A percentile compares a stretch with the other conserved stretches of the same genome.
Evolutionary conservation across 2,888 invertebrate genomes (phyloP).

Genomic region (Dynastes hyllus): DNA sequence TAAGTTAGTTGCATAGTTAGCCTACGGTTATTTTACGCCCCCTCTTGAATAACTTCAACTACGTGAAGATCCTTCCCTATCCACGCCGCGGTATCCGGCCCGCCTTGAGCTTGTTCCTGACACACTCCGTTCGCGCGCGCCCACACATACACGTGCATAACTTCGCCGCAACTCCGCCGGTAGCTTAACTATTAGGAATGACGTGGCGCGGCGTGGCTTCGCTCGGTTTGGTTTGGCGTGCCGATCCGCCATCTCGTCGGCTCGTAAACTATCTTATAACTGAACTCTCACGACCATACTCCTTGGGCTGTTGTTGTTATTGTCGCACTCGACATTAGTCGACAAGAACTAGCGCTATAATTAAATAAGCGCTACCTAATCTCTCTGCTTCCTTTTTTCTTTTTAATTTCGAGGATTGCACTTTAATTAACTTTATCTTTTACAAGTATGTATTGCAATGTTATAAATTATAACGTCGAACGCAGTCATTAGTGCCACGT

Average conservation of each 20-base stretch:
- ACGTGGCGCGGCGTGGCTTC: neutral
- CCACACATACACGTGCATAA: neutral
- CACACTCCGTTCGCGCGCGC: neutral
- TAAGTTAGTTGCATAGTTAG: slow-evolving; percentile 21
- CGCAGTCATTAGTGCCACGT: too few relatives aligned
- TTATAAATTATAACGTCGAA: too few relatives aligned
- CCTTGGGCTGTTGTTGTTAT: too few relatives aligned
- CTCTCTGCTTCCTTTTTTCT: too few relatives aligned
- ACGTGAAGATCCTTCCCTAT: slow-evolving; percentile 16
- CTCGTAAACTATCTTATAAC: slow-evolving; percentile 25
- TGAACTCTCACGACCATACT: neutral
- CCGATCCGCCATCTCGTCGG: neutral
- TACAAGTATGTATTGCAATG: too few relatives aligned
- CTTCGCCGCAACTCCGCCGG: neutral
- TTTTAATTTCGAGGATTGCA: too few relatives aligned
- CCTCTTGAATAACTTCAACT: slow-evolving; percentile 29
- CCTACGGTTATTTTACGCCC: slow-evolving; percentile 35
- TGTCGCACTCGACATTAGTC: neutral
- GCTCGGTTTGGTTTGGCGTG: neutral
- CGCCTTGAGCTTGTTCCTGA: neutral
- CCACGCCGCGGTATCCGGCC: neutral
- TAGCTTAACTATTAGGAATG: slow-evolving; percentile 16
- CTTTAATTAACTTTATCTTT: too few relatives aligned
- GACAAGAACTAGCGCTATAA: neutral
- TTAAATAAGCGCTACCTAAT: neutral